Percentiles rank a stretch among this genome's conserved stretches.
Conservation (phyloP, 2,888 invertebrate genomes). For the Lepidochrysops patricia region DNA sequence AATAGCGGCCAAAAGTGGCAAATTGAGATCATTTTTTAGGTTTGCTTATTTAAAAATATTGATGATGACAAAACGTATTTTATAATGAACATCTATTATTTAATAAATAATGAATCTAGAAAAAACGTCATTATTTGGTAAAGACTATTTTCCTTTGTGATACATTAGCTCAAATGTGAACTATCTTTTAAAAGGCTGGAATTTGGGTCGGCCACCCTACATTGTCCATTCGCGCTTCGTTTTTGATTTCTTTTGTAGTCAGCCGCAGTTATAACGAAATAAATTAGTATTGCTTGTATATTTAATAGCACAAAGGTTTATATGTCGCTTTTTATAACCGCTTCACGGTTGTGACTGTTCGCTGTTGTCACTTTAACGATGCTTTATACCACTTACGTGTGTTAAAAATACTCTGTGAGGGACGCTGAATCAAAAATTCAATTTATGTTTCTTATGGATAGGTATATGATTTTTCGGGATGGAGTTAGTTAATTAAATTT, state of each 20-base stretch:
- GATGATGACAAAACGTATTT: too few relatives aligned
- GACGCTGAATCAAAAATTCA: not conserved
- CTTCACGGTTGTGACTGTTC: not conserved
- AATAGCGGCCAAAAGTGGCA: too few relatives aligned
- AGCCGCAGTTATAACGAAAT: constrained; percentile 5
- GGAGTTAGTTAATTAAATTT: too few relatives aligned
- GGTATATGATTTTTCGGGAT: not conserved
- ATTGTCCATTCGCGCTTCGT: constrained; percentile 15
- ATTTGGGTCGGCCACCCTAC: too few relatives aligned
- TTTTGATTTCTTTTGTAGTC: constrained; percentile 17
- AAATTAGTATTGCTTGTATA: not conserved
- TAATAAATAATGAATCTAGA: too few relatives aligned
- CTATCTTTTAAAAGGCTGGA: too few relatives aligned
- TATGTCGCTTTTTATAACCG: not conserved
- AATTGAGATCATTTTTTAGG: too few relatives aligned
- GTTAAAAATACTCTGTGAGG: not conserved
- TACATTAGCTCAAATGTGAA: too few relatives aligned
- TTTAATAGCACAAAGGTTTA: constrained; percentile 11
- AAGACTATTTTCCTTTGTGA: too few relatives aligned
- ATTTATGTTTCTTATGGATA: not conserved
- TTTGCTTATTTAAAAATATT: too few relatives aligned
- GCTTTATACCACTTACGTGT: not conserved
- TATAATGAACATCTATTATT: too few relatives aligned
- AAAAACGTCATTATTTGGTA: too few relatives aligned
- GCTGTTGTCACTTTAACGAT: not conserved